Percentiles rank a stretch among this genome's conserved stretches.
phyloP scores from a whole-genome alignment of 2,113 vertebrate genomes.

The Heptranchias perlo region DNA sequence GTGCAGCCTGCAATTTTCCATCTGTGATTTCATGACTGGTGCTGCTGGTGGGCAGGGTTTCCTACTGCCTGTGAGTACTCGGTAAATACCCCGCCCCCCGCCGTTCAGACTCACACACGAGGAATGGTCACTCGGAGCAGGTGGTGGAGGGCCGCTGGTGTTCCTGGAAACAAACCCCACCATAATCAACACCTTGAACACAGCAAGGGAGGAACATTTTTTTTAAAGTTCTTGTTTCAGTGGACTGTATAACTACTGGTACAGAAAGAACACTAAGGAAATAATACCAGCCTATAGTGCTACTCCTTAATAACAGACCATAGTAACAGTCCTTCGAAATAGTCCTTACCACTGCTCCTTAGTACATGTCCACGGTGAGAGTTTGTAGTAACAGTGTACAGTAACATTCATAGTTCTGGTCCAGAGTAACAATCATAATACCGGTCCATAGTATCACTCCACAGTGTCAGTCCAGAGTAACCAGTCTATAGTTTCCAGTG shows the following conservation, averaged over 20 bases:
- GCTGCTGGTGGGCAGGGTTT: background rate
- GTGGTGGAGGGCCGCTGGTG: background rate
- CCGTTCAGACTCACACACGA: background rate
- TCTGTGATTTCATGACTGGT: background rate
- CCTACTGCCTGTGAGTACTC: background rate
- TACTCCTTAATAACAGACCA: background rate
- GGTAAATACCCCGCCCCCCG: background rate
- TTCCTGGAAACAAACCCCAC: background rate
- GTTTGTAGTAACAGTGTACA: background rate
- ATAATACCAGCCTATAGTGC: background rate
- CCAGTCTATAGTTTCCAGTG: background rate
- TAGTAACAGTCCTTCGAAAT: background rate
- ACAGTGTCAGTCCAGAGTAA: background rate
- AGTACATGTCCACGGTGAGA: background rate
- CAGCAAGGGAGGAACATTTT: background rate
- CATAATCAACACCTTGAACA: background rate
- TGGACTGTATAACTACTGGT: too few species aligned
- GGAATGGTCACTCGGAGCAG: background rate
- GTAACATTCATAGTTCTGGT: background rate
- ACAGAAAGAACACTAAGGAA: background rate
- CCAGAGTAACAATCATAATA: background rate
- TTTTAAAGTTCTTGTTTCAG: background rate
- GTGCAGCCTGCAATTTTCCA: background rate
- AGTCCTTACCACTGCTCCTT: background rate
- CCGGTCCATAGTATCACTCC: background rate